Base-by-base conservation (phyloP, 2,797 vertebrate species). In the Hypotaenidia okinawae region DNA sequence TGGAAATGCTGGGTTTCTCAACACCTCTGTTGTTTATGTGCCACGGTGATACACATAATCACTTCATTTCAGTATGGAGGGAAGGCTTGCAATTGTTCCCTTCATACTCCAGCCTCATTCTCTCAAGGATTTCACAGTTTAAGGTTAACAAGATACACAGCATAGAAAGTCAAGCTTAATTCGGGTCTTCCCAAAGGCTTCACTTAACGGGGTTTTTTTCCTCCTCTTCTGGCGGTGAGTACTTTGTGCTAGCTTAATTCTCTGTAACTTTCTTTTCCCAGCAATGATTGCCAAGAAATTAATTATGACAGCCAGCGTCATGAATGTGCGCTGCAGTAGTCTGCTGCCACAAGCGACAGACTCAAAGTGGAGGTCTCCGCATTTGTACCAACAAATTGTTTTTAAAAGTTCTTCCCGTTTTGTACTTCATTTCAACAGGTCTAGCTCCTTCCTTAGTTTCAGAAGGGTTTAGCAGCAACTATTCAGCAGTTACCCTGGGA, bases 401-500 rank as follows among this genome's bases (percentile, higher is more conserved):
- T 91, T 68, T 70, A 11, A 63, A 96, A 93, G 87, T 95, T 90
- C 84, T 30, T 84, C 54, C 76, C 54, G 68, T 78, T 92, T 79
- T 76, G 82, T 55, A 41, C 47, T 82, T 78, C 10, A 41, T 93
- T 94, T 94, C 76, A 92, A 75, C 69, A 92, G 87, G 74, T 89
- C 19, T 64, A 73, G 23, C 27, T 89, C 47, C 89, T 90, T 72
- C 81, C 83, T 73, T 47, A 68, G 77, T 91, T 95, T 95, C 87
- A 76, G 88, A 72, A 66, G 58, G 52, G 22, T 87, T 96, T 91
- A 86, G 70, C 68, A 85, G 61, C 49, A 83, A 84, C 75, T 88
- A 91, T 96, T 89, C 93, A 93, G 28, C 52, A 76, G 57, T 89
- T 95, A 91, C 84, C 94, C 93, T 94, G 78, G 84, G 90, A 96